A percentile compares a stretch with the other conserved stretches of the same genome.
Conservation (phyloP, 2,888 invertebrate genomes). For the Beris morrisii region DNA sequence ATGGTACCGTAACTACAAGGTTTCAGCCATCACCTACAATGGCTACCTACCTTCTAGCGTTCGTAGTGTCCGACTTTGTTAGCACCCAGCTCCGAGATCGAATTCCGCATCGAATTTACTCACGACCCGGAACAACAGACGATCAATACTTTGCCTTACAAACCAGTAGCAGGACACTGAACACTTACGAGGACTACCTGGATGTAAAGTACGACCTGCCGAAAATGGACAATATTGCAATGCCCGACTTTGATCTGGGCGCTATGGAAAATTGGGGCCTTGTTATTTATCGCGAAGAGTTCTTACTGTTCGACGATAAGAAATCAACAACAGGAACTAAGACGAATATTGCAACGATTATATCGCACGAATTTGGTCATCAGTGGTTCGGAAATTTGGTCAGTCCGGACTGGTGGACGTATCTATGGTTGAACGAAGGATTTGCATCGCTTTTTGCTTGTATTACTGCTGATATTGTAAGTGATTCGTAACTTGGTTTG, state of each 20-base stretch:
- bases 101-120: constrained; percentile 49
- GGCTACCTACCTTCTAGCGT: constrained; percentile 80
- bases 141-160: constrained; percentile 69
- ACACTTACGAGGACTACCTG: constrained; percentile 71
- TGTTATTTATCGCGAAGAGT: constrained; percentile 62
- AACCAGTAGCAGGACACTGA: constrained; percentile 71
- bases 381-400: constrained; percentile 82
- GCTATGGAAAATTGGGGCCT: constrained; percentile 97
- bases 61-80: constrained; percentile 68
- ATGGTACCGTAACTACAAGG: constrained; percentile 41
- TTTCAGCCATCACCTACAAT: constrained; percentile 61
- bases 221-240: constrained; percentile 85
- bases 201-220: constrained; percentile 72
- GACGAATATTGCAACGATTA: constrained; percentile 58
- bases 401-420: constrained; percentile 70
- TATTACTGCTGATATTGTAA: constrained; percentile 47
- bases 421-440: constrained; percentile 74
- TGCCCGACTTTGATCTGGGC: constrained; percentile 80
- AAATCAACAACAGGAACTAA: constrained; percentile 47
- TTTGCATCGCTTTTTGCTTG: constrained; percentile 61
- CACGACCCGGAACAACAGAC: constrained; percentile 47
- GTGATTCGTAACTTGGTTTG: background rate
- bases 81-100: constrained; percentile 42
- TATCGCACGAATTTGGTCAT: constrained; percentile 66
- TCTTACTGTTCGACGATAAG: constrained; percentile 47